phyloP scores from a whole-genome alignment of 2,888 invertebrate genomes.

The Apoda limacodes region DNA sequence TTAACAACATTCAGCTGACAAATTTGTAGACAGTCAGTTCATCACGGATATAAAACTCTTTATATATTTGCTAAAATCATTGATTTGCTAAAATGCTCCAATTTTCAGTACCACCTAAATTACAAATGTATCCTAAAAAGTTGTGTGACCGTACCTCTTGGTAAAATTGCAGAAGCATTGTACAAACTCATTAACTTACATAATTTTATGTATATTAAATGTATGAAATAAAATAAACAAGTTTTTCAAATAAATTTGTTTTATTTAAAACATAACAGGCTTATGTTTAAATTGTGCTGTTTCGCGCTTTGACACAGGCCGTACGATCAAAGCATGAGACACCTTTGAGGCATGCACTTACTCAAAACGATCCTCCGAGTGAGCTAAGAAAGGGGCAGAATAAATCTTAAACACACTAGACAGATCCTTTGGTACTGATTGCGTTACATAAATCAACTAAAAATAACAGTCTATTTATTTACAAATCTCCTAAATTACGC shows the following conservation, averaged over 20 bases:
- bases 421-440: conserved; percentile 43
- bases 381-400: conserved; percentile 38
- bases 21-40: too few species aligned
- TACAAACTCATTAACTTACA: too few species aligned
- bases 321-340: conserved; percentile 38
- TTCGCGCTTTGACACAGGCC: conserved; percentile 36
- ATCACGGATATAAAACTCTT: too few species aligned
- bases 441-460: conserved; percentile 36
- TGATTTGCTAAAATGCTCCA: too few species aligned
- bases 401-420: conserved; percentile 34
- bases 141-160: too few species aligned
- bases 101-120: too few species aligned
- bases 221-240: conserved; percentile 37
- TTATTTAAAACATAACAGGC: conserved; percentile 26
- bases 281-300: conserved; percentile 45
- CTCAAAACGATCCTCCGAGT: conserved; percentile 19
- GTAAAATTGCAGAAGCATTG: too few species aligned
- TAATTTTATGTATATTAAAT: conserved; percentile 15
- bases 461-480: conserved; percentile 53
- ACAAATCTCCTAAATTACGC: conserved; percentile 24
- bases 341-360: conserved; percentile 19
- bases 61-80: too few species aligned
- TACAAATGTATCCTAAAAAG: too few species aligned
- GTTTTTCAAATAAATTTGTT: conserved; percentile 50
- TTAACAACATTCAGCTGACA: too few species aligned